These are phyloP conservation scores for Psilopogon haemacephalus DNA, from an alignment of 2,113 vertebrate genomes.

Conservation along the genomic window DNA sequence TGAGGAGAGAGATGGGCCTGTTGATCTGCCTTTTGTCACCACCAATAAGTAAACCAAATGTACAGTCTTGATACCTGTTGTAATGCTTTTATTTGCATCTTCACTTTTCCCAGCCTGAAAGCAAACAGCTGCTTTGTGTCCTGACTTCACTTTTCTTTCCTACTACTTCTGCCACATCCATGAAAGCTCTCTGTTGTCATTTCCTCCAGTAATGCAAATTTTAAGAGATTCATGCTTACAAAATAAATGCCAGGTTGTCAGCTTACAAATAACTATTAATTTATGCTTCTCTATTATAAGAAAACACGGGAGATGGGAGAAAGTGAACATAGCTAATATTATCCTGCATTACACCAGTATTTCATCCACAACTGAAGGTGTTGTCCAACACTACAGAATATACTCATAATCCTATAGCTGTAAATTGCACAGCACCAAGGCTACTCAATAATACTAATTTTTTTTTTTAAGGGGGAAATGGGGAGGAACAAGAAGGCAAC, in stretches of 20 bases:
- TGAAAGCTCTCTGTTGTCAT: background rate
- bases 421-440: background rate
- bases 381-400: background rate
- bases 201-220: background rate
- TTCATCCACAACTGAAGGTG: background rate
- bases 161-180: background rate
- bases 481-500: background rate
- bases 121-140: background rate
- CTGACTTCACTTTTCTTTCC: background rate
- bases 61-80: background rate
- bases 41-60: background rate
- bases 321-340: background rate
- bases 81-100: background rate
- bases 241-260: constrained; percentile 34
- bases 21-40: background rate
- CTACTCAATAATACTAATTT: background rate
- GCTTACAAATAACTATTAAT: constrained; percentile 8
- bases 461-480: too few relatives aligned
- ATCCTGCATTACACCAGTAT: background rate
- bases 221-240: constrained; percentile 17
- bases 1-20: background rate
- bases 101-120: background rate
- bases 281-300: background rate
- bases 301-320: background rate
- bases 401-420: background rate